Percentiles rank a stretch among this genome's conserved stretches.
Evolutionary conservation across 2,113 vertebrate species (phyloP).

Genomic region (Blennius ocellaris): DNA sequence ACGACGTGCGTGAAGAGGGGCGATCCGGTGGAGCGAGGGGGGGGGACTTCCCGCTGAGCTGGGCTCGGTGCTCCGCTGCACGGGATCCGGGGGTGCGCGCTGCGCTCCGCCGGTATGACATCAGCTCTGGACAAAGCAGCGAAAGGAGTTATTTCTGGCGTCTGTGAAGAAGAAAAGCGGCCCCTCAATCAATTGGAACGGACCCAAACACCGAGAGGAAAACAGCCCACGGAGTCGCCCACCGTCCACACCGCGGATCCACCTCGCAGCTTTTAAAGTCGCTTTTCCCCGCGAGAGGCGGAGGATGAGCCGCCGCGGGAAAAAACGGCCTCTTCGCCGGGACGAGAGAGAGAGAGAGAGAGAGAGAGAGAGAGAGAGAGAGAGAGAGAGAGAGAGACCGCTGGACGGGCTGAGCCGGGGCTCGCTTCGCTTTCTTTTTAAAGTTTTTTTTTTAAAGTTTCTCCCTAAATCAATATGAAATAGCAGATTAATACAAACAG

Average conservation of each 20-base stretch:
- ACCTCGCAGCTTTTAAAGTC: not conserved
- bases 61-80: slow-evolving; percentile 31
- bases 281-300: not conserved
- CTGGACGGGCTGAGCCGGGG: slow-evolving; percentile 54
- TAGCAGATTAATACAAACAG: too few species aligned
- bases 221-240: not conserved
- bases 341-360: slow-evolving; percentile 9
- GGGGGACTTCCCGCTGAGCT: too few species aligned
- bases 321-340: slow-evolving; percentile 29
- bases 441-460: too few species aligned
- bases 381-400: slow-evolving; percentile 39
- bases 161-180: slow-evolving; percentile 38
- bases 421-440: slow-evolving; percentile 24
- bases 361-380: too few species aligned
- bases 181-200: slow-evolving; percentile 68
- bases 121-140: slow-evolving; percentile 78
- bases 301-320: slow-evolving; percentile 35
- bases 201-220: slow-evolving; percentile 4
- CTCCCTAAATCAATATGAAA: too few species aligned
- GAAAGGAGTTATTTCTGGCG: slow-evolving; percentile 75
- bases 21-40: too few species aligned
- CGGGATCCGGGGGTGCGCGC: slow-evolving; percentile 30
- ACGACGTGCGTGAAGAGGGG: too few species aligned
- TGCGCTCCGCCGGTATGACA: slow-evolving; percentile 62
- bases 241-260: not conserved